Base-by-base conservation (phyloP, 2,113 vertebrate species). In the Theristicus caerulescens region DNA sequence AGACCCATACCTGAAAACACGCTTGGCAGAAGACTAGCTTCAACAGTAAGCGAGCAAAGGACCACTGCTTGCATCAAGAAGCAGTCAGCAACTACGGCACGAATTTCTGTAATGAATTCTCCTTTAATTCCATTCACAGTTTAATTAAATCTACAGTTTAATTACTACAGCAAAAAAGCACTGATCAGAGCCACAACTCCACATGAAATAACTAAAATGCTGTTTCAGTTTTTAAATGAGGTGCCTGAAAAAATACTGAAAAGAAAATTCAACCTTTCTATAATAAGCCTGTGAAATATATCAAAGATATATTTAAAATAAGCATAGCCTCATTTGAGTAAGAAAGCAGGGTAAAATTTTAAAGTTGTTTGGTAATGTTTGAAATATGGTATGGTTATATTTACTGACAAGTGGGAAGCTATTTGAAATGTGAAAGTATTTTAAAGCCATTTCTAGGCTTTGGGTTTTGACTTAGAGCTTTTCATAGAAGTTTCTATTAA, bases 111-210 rank as follows among this genome's bases (percentile, higher is more conserved):
- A 66, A 92, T 78, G 78, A 90, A 62, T 66, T 54, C 27, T 88
- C 65, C 61, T 92, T 81, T 70, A 92, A 83, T 19, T 90, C 29
- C 9, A 24, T 81, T 86, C 67, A 54, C 36, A 42, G 38, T 70
- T 95, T 82, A 94, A 93, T 88, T 96, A 93, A 94, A 95, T 47
- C n/a, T 34, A 52, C 20, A 25, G 16, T 65, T 95, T 90, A 94
- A 95, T 93, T 92, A 82, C 40, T 55, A 31, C 11, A 44, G 34
- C 1, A 77, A 46, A 71, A 71, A 62, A 34, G 1, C 42, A 55
- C n/a, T 42, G 26, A 79, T 91, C 44, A 65, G 36, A 64, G 36
- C 49, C 64, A 90, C 49, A 86, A 65, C 10, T 81, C 72, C 54
- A 84, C 32, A 70, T 20, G 34, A 95, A 94, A 78, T 52, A 55